Evolutionary conservation across 2,797 vertebrate genomes (phyloP).

Genomic region (Alcedo atthis): DNA sequence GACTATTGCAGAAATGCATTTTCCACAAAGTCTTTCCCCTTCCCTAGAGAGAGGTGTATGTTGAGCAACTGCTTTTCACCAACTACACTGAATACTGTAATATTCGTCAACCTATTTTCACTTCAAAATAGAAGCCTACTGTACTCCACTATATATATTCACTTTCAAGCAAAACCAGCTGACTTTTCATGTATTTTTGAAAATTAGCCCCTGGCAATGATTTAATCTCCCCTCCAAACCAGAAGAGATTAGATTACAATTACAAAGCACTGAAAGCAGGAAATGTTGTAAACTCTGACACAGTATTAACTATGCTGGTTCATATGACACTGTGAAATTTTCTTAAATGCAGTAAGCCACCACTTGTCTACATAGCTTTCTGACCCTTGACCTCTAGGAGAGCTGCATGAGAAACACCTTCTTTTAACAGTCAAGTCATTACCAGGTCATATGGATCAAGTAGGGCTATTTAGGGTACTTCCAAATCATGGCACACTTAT

Average conservation of each 20-base stretch:
- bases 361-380: neutral
- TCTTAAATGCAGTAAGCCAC: neutral
- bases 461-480: neutral
- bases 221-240: conserved; percentile 43
- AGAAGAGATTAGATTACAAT: conserved; percentile 52
- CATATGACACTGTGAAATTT: conserved; percentile 27
- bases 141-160: neutral
- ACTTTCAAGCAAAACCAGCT: conserved; percentile 38
- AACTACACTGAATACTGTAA: neutral
- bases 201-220: conserved; percentile 18
- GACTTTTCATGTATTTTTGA: neutral
- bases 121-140: conserved; percentile 1
- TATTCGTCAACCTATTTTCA: neutral
- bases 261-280: conserved; percentile 47
- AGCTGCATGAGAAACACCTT: neutral
- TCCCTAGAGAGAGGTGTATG: neutral
- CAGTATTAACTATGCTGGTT: neutral
- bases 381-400: neutral
- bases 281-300: conserved; percentile 53
- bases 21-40: neutral
- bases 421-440: neutral
- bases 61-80: neutral
- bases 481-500: neutral
- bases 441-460: neutral
- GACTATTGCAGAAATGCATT: neutral